Evolutionary conservation across 2,888 invertebrate species (phyloP), one percentile per base, ranked within the genome.

Genomic region (Cyrtodaria siliqua): DNA sequence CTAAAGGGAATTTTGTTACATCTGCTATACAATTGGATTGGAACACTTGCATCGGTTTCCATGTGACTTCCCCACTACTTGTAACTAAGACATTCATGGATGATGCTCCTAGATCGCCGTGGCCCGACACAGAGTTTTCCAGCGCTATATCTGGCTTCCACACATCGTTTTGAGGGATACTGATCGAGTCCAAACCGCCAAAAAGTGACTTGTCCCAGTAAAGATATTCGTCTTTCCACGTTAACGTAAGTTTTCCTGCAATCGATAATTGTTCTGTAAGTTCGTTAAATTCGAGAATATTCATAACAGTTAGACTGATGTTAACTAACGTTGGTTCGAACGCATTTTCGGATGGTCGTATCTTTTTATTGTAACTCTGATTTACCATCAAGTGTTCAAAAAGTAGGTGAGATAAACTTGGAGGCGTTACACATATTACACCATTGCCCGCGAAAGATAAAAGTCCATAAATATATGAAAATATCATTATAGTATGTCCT

Each of bases 1-100:
- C 79, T 27, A 76, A 52, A 12, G 76, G 79, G 40, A 64, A 76
- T 6, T 69, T 33, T 8, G 55, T 59, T 3, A 76, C 62, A 26
- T 80, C 68, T 2, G 62, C 55, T 3, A 38, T 18, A 42, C 79
- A 80, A 9, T 57, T 12, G 59, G 16, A 64, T 64, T 38, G 49
- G 33, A 76, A 69, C n/a, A 66, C 69, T 16, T 76, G 50, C 47
- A 72, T 61, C 2, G 79, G 76, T 33, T 60, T 56, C 75, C 79
- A 79, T 3, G 4, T 20, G 20, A 75, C 56, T 29, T 66, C 68
- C 18, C 70, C 70, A n/a, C 42, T 26, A 16, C 20, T 12, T 20
- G 23, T 16, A 9, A 71, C 52, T 4, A 24, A 9, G 6, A 71
- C 61, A 44, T 52, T 44, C 61, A 71, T 59, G 27, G 44, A n/a